Percentiles rank a stretch among this genome's conserved stretches.
Evolutionary conservation across 2,113 vertebrate species (phyloP).

Genomic region (Phalacrocorax brasilianus): DNA sequence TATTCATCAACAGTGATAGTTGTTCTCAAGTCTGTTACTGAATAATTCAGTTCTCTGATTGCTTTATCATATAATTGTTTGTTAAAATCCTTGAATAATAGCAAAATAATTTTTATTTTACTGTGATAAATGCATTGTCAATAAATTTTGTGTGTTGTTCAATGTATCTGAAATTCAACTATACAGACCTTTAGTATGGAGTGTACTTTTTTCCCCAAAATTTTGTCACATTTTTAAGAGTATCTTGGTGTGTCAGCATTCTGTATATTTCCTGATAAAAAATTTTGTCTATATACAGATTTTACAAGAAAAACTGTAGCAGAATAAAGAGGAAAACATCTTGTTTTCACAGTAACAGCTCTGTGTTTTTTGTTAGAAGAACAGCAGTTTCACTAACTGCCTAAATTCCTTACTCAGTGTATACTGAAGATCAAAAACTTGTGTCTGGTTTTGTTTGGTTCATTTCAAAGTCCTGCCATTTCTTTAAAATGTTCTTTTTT

Average conservation of each 20-base stretch:
- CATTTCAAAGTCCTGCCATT: neutral
- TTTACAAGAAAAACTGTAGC: neutral
- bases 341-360: neutral
- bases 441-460: neutral
- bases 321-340: neutral
- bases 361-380: neutral
- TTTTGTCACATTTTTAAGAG: neutral
- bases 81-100: neutral
- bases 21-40: neutral
- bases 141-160: neutral
- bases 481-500: neutral
- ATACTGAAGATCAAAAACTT: neutral
- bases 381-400: neutral
- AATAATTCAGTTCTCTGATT: neutral
- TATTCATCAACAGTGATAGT: neutral
- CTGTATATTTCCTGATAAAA: neutral
- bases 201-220: neutral
- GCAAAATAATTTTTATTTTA: neutral
- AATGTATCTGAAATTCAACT: neutral
- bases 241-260: neutral
- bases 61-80: neutral
- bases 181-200: neutral
- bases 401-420: neutral
- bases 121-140: neutral
- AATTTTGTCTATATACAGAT: neutral